Base-by-base conservation (phyloP, 2,888 invertebrate species). In the Stramonita haemastoma region DNA sequence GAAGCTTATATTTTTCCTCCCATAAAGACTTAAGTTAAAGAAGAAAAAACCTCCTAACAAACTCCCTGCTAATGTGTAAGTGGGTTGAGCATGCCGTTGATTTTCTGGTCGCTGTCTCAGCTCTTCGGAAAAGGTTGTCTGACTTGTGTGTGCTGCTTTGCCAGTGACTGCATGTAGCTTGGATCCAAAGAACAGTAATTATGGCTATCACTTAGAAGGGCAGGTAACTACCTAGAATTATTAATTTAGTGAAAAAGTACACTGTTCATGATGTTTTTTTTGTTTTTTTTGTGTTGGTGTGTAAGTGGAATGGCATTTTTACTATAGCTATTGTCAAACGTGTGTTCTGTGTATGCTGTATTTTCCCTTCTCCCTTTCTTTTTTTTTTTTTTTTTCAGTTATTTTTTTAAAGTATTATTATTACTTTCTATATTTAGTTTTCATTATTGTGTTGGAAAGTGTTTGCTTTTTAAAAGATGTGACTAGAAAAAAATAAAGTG, bases 381-480 rank as follows among this genome's bases (percentile, higher is more conserved):
- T 73, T 81, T 32, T 79, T 79, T 2, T 29, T 36, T 36, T 81
- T 81, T 46, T 36, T 83, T 79, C 32, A 4, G 11, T 46, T 46
- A 36, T 83, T 46, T 36, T 83, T 83, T 36, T 15, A 34, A 19
- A 17, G 86, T 86, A 86, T 66, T 15, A 86, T 66, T 29, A 46
- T 86, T 86, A 32, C 60, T 87, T 87, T 26, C 34, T 84, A 81
- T 57, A 17, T n/a, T 84, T 84, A 57, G 32, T 86, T 86, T 66
- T 66, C 57, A 34, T 85, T 89, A 73, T 85, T 89, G 85, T 89
- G 89, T 89, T 89, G 89, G 73, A 84, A 89, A 32, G 66, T 83
- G 89, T 89, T 89, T 83, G 84, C 89, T 89, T 89, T 89, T 89
- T 85, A 84, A 89, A 84, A 34, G 46, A 84, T 84, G 73, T 83